Conservation (phyloP, 2,888 invertebrate genomes). For the Conistra vaccinii region DNA sequence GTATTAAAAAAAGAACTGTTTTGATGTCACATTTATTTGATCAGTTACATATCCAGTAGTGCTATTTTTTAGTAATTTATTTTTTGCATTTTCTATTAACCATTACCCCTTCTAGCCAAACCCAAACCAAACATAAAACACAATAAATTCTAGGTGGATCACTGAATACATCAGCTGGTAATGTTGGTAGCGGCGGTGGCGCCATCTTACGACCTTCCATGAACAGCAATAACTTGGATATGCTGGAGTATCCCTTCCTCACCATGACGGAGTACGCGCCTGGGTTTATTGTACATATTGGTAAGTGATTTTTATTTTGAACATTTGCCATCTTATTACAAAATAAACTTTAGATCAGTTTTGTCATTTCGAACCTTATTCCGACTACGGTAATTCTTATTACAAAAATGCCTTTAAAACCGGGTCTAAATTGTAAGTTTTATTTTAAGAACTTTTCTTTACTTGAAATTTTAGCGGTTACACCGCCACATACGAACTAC, state of each 20-base stretch:
- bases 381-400: not conserved
- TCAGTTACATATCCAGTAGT: not conserved
- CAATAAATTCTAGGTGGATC: conserved; percentile 92
- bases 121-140: not conserved
- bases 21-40: not conserved
- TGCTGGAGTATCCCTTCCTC: conserved; percentile 98
- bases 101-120: not conserved
- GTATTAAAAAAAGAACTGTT: not conserved
- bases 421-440: not conserved
- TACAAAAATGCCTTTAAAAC: not conserved
- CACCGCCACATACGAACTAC: too few relatives aligned
- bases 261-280: conserved; percentile 97
- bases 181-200: conserved; percentile 90
- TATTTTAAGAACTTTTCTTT: not conserved
- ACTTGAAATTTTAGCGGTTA: too few relatives aligned
- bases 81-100: conserved; percentile 1
- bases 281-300: conserved; percentile 97
- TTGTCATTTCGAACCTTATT: not conserved
- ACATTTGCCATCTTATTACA: not conserved
- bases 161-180: conserved; percentile 89
- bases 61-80: not conserved
- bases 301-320: conserved; percentile 85
- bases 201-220: conserved; percentile 92
- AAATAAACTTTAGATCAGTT: not conserved
- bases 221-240: conserved; percentile 95